A percentile compares a stretch with the other conserved stretches of the same genome.
Evolutionary conservation across 2,888 invertebrate genomes (phyloP).

Genomic region (Flexamia atlantica): DNA sequence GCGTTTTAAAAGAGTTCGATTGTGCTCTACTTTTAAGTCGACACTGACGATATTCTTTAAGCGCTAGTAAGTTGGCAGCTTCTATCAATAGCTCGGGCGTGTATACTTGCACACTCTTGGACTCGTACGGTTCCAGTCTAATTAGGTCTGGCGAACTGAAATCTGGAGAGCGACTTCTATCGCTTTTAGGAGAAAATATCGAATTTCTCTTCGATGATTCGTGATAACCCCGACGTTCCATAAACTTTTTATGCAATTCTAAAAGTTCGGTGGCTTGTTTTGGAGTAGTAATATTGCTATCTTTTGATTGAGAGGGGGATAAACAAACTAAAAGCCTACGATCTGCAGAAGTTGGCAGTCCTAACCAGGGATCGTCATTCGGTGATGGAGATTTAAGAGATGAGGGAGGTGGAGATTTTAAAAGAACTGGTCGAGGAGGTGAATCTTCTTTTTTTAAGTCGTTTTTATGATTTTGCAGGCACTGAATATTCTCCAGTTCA

Average conservation of each 20-base stretch:
- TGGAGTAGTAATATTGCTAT: slow-evolving; percentile 76
- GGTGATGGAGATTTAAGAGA: slow-evolving; percentile 53
- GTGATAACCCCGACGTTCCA: slow-evolving; percentile 74
- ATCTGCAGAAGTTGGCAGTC: slow-evolving; percentile 71
- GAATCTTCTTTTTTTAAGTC: not conserved
- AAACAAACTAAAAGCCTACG: slow-evolving; percentile 72
- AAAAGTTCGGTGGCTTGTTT: slow-evolving; percentile 80
- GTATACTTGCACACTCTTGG: slow-evolving; percentile 61
- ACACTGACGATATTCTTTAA: slow-evolving; percentile 69
- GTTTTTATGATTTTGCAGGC: not conserved
- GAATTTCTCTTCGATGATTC: slow-evolving; percentile 66
- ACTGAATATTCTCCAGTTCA: slow-evolving; percentile 55
- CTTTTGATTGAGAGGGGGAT: slow-evolving; percentile 83
- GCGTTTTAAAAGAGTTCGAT: slow-evolving; percentile 41
- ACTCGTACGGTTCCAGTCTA: slow-evolving; percentile 55
- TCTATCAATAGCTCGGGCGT: slow-evolving; percentile 69
- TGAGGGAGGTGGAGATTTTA: slow-evolving; percentile 58
- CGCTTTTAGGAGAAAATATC: slow-evolving; percentile 49
- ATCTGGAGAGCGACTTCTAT: slow-evolving; percentile 49
- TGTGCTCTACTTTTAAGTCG: slow-evolving; percentile 60
- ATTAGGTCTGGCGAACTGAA: slow-evolving; percentile 63
- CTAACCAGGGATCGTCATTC: slow-evolving; percentile 70
- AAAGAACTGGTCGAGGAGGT: slow-evolving; percentile 28
- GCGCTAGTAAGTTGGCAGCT: slow-evolving; percentile 69
- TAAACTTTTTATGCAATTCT: slow-evolving; percentile 84